Evolutionary conservation across 2,888 invertebrate genomes (phyloP), one percentile per base, ranked within the genome.

Genomic region (Cheilosia soror): DNA sequence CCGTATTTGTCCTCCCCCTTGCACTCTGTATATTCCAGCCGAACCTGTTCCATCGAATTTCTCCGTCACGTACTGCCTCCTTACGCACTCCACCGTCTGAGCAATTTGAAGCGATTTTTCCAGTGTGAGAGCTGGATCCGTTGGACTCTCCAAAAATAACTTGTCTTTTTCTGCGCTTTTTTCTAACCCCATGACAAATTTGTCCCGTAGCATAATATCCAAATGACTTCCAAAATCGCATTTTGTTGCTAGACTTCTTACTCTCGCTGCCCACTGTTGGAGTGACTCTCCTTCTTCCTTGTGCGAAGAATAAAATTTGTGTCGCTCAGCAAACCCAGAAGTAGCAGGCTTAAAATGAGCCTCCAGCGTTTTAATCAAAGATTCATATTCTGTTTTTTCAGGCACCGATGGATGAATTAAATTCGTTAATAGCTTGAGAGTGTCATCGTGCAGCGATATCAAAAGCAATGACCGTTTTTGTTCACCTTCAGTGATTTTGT

Each of bases 251-350:
- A 51, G 9, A 4, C 27, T 27, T 11, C 51, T 25, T 2, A 51
- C 51, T 13, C 51, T 25, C 11, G 27, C 51, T 51, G 27, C 57
- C 57, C 69, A 69, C 27, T 57, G 29, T 44, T 55, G 27, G 5
- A 40, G 42, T 15, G 57, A 31, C 29, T 69, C 69, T 13, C 31
- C 31, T n/a, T 40, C 33, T 40, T 44, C 44, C 25, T 57, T 69
- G 9, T 15, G 6, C 9, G 69, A n/a, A 20, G 42, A 27, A 11
- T 69, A 69, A 57, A 69, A 57, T 42, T 42, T 44, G 7, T 27
- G n/a, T 33, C 69, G 42, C 9, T 69, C 29, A 4, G 69, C 69
- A 37, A 69, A 69, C 3, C 57, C 55, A 1, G 69, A 69, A 5
- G 13, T 27, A 11, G 51, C 29, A 0, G 51, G 51, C 51, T 49